A percentile compares a stretch with the other conserved stretches of the same genome.
phyloP scores from a whole-genome alignment of 2,888 invertebrate genomes.

The Notocelia uddmanniana region DNA sequence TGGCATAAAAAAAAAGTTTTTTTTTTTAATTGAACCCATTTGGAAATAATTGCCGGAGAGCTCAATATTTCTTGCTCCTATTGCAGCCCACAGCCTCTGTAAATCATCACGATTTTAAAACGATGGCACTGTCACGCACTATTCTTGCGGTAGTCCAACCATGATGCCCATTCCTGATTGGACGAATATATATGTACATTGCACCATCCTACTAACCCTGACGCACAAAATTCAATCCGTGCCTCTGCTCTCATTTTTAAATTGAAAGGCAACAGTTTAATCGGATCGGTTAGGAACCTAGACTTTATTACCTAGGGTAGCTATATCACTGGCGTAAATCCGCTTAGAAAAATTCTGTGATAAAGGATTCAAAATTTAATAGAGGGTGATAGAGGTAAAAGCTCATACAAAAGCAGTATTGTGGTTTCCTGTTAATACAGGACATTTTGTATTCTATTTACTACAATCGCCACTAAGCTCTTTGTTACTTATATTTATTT shows the following conservation, averaged over 20 bases:
- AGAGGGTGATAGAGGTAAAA: no score
- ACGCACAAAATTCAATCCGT: constrained; percentile 5
- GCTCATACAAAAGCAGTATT: constrained; percentile 51
- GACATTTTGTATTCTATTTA: constrained; percentile 13
- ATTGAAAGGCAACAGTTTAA: constrained; percentile 26
- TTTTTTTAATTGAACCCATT: no score
- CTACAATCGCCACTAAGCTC: constrained; percentile 5
- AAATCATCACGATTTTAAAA: no score
- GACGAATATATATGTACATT: not conserved
- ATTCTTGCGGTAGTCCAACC: no score
- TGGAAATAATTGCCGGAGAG: no score
- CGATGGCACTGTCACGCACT: no score
- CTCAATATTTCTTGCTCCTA: no score
- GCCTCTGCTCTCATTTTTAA: constrained; percentile 1
- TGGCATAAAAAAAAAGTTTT: no score
- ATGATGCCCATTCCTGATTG: no score
- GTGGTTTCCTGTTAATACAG: not conserved
- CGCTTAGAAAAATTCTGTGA: constrained; percentile 48
- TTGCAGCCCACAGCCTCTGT: no score
- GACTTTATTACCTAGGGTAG: constrained; percentile 41
- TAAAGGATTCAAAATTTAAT: constrained; percentile 53
- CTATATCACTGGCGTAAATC: constrained; percentile 50
- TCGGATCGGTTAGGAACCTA: constrained; percentile 45
- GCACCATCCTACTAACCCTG: not conserved
- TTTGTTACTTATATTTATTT: constrained; percentile 13